phyloP scores from a whole-genome alignment of 2,113 vertebrate species.

The Physeter macrocephalus region DNA sequence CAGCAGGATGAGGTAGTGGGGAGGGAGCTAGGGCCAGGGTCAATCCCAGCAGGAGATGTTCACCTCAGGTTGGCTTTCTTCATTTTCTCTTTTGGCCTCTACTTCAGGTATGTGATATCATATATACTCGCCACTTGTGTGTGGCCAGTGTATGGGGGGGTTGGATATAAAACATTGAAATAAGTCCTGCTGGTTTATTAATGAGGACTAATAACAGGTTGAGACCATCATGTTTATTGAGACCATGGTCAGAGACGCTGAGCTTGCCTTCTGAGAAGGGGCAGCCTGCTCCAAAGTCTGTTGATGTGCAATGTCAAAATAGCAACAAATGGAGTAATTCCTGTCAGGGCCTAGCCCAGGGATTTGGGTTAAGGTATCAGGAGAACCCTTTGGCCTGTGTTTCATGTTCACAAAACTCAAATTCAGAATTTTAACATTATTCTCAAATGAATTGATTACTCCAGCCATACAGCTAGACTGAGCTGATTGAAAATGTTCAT shows the following conservation, averaged over 20 bases:
- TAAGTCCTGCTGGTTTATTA: neutral
- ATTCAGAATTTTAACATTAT: slow-evolving; percentile 35
- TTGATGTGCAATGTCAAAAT: slow-evolving; percentile 15
- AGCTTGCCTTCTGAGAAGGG: neutral
- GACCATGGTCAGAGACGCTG: neutral
- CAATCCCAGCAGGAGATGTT: neutral
- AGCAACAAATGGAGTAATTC: slow-evolving; percentile 26
- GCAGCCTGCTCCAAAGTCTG: neutral
- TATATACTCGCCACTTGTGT: neutral
- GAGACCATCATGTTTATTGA: neutral
- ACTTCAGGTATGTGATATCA: neutral
- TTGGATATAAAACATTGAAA: neutral
- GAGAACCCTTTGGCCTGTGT: neutral
- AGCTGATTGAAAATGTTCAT: neutral
- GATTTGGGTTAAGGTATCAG: neutral
- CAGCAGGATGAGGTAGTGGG: neutral
- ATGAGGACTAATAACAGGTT: neutral
- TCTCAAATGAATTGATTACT: slow-evolving; percentile 10
- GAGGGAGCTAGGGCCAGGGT: neutral
- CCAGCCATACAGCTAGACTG: neutral
- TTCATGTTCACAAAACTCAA: slow-evolving; percentile 10
- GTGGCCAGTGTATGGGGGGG: neutral
- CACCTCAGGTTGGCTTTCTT: neutral
- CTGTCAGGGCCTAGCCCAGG: neutral
- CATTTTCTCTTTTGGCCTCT: slow-evolving; percentile 16